Conservation (phyloP, 2,113 vertebrate genomes). For the Leptobrachium leishanense region DNA sequence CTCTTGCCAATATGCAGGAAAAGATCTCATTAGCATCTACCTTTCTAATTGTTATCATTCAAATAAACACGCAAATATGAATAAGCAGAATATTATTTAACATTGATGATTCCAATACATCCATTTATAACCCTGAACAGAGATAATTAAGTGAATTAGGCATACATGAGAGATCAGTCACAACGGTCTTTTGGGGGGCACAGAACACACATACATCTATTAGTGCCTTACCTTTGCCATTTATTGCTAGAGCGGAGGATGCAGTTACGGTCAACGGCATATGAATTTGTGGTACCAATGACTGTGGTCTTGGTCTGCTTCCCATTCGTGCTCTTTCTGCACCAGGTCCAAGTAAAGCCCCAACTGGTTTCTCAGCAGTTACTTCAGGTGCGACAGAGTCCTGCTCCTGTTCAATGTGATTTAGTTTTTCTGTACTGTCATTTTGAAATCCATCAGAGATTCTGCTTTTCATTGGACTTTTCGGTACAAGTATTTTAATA, state of each 20-base stretch:
- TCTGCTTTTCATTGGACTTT: slow-evolving; percentile 88
- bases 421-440: slow-evolving; percentile 83
- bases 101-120: neutral
- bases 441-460: slow-evolving; percentile 84
- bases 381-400: slow-evolving; percentile 88
- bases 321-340: slow-evolving; percentile 94
- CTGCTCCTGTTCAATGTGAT: slow-evolving; percentile 80
- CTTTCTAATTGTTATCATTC: too few species aligned
- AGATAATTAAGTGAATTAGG: too few species aligned
- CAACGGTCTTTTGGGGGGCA: too few species aligned
- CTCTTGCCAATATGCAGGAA: too few species aligned
- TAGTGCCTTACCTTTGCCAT: slow-evolving; percentile 78
- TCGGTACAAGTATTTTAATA: slow-evolving; percentile 96
- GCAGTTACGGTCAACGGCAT: slow-evolving; percentile 78
- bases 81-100: too few species aligned
- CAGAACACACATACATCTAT: neutral
- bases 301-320: slow-evolving; percentile 82
- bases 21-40: too few species aligned
- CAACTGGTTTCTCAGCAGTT: slow-evolving; percentile 81
- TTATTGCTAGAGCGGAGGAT: slow-evolving; percentile 74
- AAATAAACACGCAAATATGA: too few species aligned
- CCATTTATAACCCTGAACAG: too few species aligned
- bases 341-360: slow-evolving; percentile 81
- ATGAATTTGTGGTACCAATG: slow-evolving; percentile 69
- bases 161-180: too few species aligned